Base-by-base conservation (phyloP, 2,113 vertebrate species). In the Semicossyphus pulcher region DNA sequence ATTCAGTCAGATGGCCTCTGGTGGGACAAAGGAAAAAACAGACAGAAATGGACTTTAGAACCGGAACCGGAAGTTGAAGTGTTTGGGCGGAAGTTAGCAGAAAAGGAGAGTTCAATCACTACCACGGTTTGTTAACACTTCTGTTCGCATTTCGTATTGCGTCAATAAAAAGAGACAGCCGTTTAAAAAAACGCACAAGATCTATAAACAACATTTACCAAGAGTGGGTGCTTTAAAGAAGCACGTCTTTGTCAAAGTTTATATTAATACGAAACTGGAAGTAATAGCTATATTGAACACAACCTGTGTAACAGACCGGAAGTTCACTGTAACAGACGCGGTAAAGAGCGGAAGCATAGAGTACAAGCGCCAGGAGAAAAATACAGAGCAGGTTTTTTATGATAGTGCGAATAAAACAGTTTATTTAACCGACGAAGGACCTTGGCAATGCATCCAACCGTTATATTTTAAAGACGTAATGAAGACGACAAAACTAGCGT, bases 321-420 rank as follows among this genome's bases (percentile, higher is more conserved):
- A 76, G 62, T 31, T 11, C 0, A 4, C 0, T 45, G 49, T 32
- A 14, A 58, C 51, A n/a, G 59, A 52, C n/a, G n/a, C n/a, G n/a
- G n/a, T n/a, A n/a, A n/a, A n/a, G n/a, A 41, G 66, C 62, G 76
- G 66, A 75, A 79, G 63, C 63, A 44, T 44, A 26, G 61, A 62
- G 10, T 52, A 1, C 20, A 56, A 62, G 1, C 1, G 20, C 18
- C 4, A 15, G 29, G 26, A 14, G n/a, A 20, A 6, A 37, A 21
- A 3, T 39, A 16, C 6, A 5, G 4, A 41, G n/a, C n/a, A n/a
- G n/a, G n/a, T n/a, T 41, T 16, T 15, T 18, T 16, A 41, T 34
- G 10, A 4, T 16, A 1, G 0, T 4, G 10, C 20, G 10, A 54
- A 8, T 44, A 15, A 37, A 69, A 9, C 57, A 1, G 5, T 23